These are phyloP conservation scores for Mayetiola destructor DNA, from an alignment of 2,888 invertebrate species.

Conservation along the genomic window DNA sequence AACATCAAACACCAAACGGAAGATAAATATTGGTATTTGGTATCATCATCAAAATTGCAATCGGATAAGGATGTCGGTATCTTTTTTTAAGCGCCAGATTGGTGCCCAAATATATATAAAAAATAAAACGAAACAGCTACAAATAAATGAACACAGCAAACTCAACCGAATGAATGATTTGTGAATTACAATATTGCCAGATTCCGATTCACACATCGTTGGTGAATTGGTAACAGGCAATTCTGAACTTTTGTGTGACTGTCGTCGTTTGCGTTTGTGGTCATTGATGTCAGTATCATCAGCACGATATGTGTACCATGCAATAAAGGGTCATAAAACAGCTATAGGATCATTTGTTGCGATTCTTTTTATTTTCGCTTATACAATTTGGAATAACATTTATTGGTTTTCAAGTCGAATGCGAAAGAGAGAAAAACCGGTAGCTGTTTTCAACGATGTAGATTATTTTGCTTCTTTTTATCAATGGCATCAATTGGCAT, in stretches of 20 bases:
- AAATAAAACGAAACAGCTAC: not conserved
- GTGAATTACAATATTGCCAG: not conserved
- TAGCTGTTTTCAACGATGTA: conserved; percentile 1
- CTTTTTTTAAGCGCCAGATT: not conserved
- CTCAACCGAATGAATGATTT: conserved; percentile 1
- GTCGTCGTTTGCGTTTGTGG: not conserved
- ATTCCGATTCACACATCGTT: conserved; percentile 8
- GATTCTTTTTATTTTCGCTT: not conserved
- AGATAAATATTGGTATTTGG: not conserved
- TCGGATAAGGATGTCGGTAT: not conserved
- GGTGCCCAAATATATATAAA: too few relatives aligned
- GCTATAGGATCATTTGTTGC: not conserved
- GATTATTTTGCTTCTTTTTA: not conserved
- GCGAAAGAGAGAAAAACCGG: too few relatives aligned
- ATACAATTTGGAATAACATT: not conserved
- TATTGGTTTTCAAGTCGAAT: not conserved
- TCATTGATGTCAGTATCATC: not conserved
- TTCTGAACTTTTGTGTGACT: not conserved
- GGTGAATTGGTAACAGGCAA: not conserved
- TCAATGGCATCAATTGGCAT: too few relatives aligned
- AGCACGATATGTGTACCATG: not conserved
- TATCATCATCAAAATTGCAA: not conserved
- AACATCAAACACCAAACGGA: not conserved
- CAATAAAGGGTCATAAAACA: conserved; percentile 9
- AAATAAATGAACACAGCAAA: not conserved